Evolutionary conservation across 2,113 vertebrate genomes (phyloP).

Genomic region (Chamaea fasciata): DNA sequence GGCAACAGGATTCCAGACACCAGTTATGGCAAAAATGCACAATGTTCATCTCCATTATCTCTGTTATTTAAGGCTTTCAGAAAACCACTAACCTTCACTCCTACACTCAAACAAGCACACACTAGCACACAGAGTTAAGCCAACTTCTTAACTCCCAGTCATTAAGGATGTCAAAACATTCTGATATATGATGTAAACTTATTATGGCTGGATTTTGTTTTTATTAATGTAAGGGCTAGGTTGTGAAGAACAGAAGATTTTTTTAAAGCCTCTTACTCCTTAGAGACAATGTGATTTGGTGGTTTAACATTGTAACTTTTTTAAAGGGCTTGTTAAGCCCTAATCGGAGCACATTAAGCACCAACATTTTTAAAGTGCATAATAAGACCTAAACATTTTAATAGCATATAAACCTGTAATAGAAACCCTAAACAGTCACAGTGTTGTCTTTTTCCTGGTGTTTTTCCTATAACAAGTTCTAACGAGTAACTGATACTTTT

Average conservation of each 20-base stretch:
- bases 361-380: conserved; percentile 40
- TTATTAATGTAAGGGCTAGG: conserved; percentile 50
- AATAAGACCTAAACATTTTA: conserved; percentile 43
- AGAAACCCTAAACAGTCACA: conserved; percentile 41
- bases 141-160: conserved; percentile 65
- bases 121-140: conserved; percentile 64
- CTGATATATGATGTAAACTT: conserved; percentile 67
- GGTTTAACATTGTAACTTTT: conserved; percentile 42
- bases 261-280: conserved; percentile 37
- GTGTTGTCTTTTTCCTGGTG: conserved; percentile 19
- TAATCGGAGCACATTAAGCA: conserved; percentile 31
- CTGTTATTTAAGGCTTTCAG: conserved; percentile 61
- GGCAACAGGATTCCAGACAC: conserved; percentile 50
- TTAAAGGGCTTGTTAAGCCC: conserved; percentile 42
- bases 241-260: conserved; percentile 43
- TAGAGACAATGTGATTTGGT: conserved; percentile 47
- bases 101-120: conserved; percentile 67
- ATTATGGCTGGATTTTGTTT: conserved; percentile 65
- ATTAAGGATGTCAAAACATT: conserved; percentile 70
- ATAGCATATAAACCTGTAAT: conserved; percentile 37
- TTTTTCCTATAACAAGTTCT: conserved; percentile 25
- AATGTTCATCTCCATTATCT: conserved; percentile 58
- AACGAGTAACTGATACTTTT: not conserved
- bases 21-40: conserved; percentile 22
- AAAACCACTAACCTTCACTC: conserved; percentile 66